Evolutionary conservation across 2,113 vertebrate species (phyloP).

Genomic region (Embiotoca jacksoni): DNA sequence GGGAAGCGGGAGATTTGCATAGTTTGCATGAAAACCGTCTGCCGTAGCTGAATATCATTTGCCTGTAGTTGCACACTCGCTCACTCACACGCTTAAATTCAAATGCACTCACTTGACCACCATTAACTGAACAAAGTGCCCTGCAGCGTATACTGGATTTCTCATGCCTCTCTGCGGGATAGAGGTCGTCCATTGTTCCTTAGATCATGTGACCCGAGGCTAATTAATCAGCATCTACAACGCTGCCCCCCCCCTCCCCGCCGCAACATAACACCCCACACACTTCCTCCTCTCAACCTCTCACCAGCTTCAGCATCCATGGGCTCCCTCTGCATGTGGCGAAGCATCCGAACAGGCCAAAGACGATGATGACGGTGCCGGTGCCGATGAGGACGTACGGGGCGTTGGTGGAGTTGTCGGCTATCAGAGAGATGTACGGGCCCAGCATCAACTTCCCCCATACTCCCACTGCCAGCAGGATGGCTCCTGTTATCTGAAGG

Average conservation of each 20-base stretch:
- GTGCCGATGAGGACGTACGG: conserved; percentile 98
- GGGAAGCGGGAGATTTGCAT: conserved; percentile 35
- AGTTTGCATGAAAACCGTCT: conserved; percentile 60
- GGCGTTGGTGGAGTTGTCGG: conserved; percentile 98
- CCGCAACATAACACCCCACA: conserved; percentile 2
- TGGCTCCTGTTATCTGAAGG: conserved; percentile 95
- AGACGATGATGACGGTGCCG: conserved; percentile 96
- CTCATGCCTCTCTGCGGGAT: conserved; percentile 41
- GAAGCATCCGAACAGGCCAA: conserved; percentile 98
- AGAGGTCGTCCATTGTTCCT: conserved; percentile 62
- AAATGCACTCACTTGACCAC: conserved; percentile 36
- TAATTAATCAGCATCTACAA: conserved; percentile 58
- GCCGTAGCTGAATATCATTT: conserved; percentile 39
- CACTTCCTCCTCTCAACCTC: conserved; percentile 42
- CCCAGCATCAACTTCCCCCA: conserved; percentile 98
- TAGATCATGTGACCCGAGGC: conserved; percentile 45
- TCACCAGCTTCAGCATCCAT: conserved; percentile 99
- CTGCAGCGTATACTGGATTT: conserved; percentile 40
- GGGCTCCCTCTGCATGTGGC: conserved; percentile 98
- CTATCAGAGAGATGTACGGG: conserved; percentile 97
- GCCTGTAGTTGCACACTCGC: not conserved
- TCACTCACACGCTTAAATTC: conserved; percentile 1
- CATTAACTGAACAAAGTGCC: conserved; percentile 45
- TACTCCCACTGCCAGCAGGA: conserved; percentile 96
- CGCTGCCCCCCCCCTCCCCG: not conserved